Base-by-base conservation (phyloP, 2,113 vertebrate genomes). In the Tricholaema leucomelas region DNA sequence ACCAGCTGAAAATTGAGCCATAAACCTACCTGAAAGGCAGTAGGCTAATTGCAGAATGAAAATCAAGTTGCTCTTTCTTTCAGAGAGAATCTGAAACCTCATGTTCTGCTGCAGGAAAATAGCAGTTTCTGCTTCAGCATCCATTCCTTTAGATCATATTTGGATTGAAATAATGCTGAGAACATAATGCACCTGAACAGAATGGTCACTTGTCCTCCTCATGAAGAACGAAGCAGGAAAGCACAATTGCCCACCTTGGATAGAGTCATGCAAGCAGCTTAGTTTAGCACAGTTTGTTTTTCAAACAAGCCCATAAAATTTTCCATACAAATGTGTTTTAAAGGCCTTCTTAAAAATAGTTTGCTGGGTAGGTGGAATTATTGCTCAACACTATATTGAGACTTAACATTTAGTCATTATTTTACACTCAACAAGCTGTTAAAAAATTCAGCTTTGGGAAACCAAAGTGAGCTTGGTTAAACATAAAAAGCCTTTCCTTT, bases 151-250 rank as follows among this genome's bases (percentile, higher is more conserved):
- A 27, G 42, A 67, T 28, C n/a, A 10, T 2, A 2, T 71, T 38
- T 69, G 35, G 28, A 21, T 46, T 50, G 33, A 69, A 77, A 61
- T 46, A 55, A 46, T 50, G 27, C 8, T 17, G 42, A 35, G 27
- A 64, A 76, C 2, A 3, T 19, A 10, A 31, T 16, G 16, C 25
- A 27, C 6, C 42, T 54, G 18, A 67, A 7, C 36, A 55, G 69
- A 77, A n/a, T 11, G 31, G 13, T 69, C 78, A 23, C 20, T 42
- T 0, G 0, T 46, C 56, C 38, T 60, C 28, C 65, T 73, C 15
- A 8, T 9, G 14, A 8, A 10, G 12, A 52, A 23, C 8, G 31
- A 77, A 55, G 27, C 4, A 40, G 46, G 83, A 70, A 85, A 61
- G 27, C 15, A 9, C 10, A 23, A 5, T 56, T 44, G 24, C 19